These are phyloP conservation scores for Dysdera silvatica DNA, from an alignment of 1,140 invertebrate species.

Conservation along the genomic window DNA sequence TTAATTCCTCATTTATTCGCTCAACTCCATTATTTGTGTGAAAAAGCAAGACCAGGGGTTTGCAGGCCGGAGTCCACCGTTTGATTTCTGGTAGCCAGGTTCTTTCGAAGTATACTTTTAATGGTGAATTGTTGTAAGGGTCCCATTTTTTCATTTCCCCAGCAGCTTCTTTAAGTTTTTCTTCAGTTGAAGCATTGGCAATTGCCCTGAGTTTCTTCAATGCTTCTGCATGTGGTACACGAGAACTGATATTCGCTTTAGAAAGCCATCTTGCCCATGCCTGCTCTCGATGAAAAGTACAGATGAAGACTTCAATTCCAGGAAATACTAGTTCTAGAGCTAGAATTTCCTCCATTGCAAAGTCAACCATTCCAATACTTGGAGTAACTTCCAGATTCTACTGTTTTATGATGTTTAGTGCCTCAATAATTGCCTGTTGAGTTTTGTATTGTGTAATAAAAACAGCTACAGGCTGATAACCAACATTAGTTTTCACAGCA, in stretches of 20 bases:
- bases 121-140: not conserved
- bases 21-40: conserved; percentile 5
- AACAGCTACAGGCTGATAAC: not conserved
- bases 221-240: not conserved
- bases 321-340: conserved; percentile 1
- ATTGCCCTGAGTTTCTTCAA: not conserved
- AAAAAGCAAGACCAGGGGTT: not conserved
- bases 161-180: not conserved
- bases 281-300: conserved; percentile 8
- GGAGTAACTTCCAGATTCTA: not conserved
- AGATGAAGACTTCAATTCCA: conserved; percentile 4
- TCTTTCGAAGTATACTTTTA: not conserved
- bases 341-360: conserved; percentile 8
- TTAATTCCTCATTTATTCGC: not conserved
- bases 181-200: not conserved
- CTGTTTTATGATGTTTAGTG: not conserved
- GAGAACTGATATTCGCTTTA: not conserved
- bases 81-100: not conserved
- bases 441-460: not conserved
- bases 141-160: not conserved
- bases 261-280: conserved; percentile 11
- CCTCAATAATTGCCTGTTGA: not conserved
- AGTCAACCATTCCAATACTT: conserved; percentile 8
- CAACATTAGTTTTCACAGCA: not conserved
- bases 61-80: not conserved